Percentiles rank a stretch among this genome's conserved stretches.
Conservation (phyloP, 2,888 invertebrate genomes). For the Escarpia spicata region DNA sequence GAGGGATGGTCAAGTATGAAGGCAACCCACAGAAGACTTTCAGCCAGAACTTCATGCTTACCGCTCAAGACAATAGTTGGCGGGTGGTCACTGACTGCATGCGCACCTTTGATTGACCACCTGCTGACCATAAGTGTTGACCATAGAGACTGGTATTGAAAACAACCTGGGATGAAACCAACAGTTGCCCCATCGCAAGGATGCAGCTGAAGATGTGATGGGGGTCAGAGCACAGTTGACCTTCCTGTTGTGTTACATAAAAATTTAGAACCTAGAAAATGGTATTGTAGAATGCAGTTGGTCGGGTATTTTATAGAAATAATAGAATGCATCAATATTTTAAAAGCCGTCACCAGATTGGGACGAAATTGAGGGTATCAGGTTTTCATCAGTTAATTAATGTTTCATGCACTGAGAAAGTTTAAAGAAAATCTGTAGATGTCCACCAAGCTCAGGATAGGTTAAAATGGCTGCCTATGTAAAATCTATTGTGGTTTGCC, state of each 20-base stretch:
- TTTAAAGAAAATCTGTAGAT: no score
- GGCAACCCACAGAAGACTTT: conserved; percentile 66
- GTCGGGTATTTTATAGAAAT: no score
- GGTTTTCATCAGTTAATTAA: no score
- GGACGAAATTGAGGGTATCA: no score
- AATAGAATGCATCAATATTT: no score
- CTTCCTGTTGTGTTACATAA: neutral
- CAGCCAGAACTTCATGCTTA: conserved; percentile 81
- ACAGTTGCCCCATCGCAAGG: neutral
- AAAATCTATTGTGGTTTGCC: neutral
- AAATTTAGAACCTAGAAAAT: neutral
- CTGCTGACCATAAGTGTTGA: neutral
- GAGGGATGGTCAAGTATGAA: conserved; percentile 82
- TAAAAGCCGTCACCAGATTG: no score
- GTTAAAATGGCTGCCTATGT: no score
- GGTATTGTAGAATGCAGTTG: no score
- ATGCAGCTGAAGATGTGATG: neutral
- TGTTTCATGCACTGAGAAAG: no score
- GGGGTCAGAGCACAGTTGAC: neutral
- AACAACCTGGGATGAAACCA: neutral
- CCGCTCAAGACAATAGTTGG: conserved; percentile 90
- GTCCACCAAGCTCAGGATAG: no score
- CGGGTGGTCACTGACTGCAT: conserved; percentile 92
- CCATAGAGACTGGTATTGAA: neutral
- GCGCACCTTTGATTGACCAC: conserved; percentile 70